These are phyloP conservation scores for Tadarida brasiliensis DNA, from an alignment of 2,797 vertebrate species.

Conservation along the genomic window DNA sequence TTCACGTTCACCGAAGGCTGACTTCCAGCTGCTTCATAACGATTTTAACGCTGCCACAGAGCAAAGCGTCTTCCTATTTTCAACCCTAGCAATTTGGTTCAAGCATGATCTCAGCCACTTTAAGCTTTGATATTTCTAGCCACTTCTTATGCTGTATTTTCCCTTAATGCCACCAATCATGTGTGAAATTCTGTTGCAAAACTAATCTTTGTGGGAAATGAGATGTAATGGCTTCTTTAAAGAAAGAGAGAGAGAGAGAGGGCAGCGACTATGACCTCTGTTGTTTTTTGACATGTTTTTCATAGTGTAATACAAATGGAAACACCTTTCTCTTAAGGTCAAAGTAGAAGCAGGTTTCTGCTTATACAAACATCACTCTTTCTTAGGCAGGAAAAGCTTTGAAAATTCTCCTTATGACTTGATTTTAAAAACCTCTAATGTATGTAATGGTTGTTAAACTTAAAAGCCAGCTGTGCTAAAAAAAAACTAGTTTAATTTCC, in stretches of 20 bases:
- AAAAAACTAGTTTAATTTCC: conserved; percentile 37
- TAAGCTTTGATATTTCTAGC: conserved; percentile 83
- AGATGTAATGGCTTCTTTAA: conserved; percentile 82
- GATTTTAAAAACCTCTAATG: conserved; percentile 66
- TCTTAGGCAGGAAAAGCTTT: conserved; percentile 58
- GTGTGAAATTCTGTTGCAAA: conserved; percentile 86
- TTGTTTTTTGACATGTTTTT: conserved; percentile 78
- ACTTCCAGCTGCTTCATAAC: conserved; percentile 70
- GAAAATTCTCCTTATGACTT: conserved; percentile 65
- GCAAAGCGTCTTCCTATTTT: conserved; percentile 81
- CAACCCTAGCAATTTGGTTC: conserved; percentile 82
- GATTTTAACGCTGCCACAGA: conserved; percentile 66
- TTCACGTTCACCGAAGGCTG: conserved; percentile 51
- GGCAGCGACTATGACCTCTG: conserved; percentile 72
- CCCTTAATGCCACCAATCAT: conserved; percentile 84
- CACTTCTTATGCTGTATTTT: conserved; percentile 77
- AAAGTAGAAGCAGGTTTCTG: conserved; percentile 73
- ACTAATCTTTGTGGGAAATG: conserved; percentile 86
- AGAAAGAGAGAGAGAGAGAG: conserved; percentile 43
- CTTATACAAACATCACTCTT: conserved; percentile 65
- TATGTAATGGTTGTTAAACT: conserved; percentile 68
- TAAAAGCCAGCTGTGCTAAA: conserved; percentile 46
- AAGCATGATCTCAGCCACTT: conserved; percentile 81
- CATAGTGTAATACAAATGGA: conserved; percentile 79
- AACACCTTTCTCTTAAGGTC: conserved; percentile 81